phyloP scores from a whole-genome alignment of 2,113 vertebrate species.

The Aegypius monachus region DNA sequence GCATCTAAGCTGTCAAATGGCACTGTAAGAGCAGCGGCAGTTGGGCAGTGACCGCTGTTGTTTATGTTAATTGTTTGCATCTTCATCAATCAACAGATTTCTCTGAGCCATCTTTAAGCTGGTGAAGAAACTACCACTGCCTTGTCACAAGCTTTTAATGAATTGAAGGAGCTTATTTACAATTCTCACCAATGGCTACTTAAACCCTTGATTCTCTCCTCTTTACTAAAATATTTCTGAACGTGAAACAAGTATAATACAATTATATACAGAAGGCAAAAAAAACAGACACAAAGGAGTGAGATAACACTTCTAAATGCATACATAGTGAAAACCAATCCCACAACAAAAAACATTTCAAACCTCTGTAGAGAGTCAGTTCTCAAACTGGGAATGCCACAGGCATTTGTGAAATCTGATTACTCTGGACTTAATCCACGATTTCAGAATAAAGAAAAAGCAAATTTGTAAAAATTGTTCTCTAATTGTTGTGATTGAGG shows the following conservation, averaged over 20 bases:
- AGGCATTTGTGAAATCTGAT: background rate
- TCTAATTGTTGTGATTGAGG: background rate
- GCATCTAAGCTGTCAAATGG: background rate
- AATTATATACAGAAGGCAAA: background rate
- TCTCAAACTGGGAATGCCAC: background rate
- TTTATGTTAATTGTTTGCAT: background rate
- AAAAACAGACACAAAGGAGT: background rate
- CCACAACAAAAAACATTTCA: background rate
- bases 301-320: background rate
- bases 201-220: background rate
- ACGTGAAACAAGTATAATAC: background rate
- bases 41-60: background rate
- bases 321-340: background rate
- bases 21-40: background rate
- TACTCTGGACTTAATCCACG: background rate
- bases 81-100: background rate
- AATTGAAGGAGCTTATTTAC: background rate
- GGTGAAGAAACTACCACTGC: background rate
- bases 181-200: background rate
- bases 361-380: background rate
- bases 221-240: background rate
- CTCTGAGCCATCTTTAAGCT: background rate
- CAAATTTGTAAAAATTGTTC: background rate
- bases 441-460: background rate
- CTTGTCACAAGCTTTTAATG: background rate